Evolutionary conservation across 1,140 invertebrate species (phyloP).

Genomic region (Drosophila obscura): DNA sequence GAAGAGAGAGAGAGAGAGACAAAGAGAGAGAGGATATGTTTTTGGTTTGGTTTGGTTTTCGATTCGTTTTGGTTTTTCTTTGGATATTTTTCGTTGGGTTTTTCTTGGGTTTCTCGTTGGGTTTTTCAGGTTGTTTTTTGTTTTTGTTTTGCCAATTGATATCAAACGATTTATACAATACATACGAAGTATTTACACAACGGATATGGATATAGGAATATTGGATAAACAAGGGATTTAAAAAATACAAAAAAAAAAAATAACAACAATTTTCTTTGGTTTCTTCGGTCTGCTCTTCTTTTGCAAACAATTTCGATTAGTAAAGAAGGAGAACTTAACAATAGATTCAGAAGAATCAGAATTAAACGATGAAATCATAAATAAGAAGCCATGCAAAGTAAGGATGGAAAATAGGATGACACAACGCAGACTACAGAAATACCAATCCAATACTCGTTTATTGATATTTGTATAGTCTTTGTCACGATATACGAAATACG

Average conservation of each 20-base stretch:
- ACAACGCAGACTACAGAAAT: too few relatives aligned
- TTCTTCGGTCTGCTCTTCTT: slow-evolving; percentile 44
- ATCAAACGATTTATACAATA: slow-evolving; percentile 26
- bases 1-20: slow-evolving; percentile 51
- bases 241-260: slow-evolving; percentile 13
- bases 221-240: slow-evolving; percentile 25
- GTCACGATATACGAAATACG: too few relatives aligned
- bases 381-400: slow-evolving; percentile 74
- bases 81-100: slow-evolving; percentile 24
- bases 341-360: slow-evolving; percentile 17
- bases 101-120: slow-evolving; percentile 22
- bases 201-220: slow-evolving; percentile 34
- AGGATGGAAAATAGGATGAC: slow-evolving; percentile 42
- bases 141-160: slow-evolving; percentile 48
- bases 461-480: slow-evolving; percentile 7
- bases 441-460: too few relatives aligned
- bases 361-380: slow-evolving; percentile 57
- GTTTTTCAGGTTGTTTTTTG: slow-evolving; percentile 31
- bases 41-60: slow-evolving; percentile 40
- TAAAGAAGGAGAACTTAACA: slow-evolving; percentile 47
- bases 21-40: slow-evolving; percentile 65
- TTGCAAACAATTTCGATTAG: slow-evolving; percentile 48
- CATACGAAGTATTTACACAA: slow-evolving; percentile 42
- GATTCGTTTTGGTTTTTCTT: slow-evolving; percentile 28
- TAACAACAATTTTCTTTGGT: slow-evolving; percentile 34